Percentiles rank a stretch among this genome's conserved stretches.
phyloP scores from a whole-genome alignment of 2,888 invertebrate genomes.

The Gastracanthus pulcherrimus region DNA sequence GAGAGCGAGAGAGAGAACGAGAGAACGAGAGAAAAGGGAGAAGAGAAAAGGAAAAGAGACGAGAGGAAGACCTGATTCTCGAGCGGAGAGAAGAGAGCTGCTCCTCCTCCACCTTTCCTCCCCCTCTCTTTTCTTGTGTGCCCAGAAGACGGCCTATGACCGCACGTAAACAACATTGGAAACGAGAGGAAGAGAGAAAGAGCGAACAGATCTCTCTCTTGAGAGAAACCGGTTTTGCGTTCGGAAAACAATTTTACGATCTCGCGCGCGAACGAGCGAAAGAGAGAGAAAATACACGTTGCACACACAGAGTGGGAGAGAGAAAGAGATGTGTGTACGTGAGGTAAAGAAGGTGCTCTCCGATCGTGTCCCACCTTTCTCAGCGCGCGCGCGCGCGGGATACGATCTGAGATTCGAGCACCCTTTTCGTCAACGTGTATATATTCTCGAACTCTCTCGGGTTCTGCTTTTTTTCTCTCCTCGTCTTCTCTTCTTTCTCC shows the following conservation, averaged over 20 bases:
- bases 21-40: background rate
- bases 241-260: conserved; percentile 75
- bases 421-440: conserved; percentile 13
- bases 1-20: no score
- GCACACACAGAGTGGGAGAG: conserved; percentile 3
- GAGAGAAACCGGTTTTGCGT: conserved; percentile 70
- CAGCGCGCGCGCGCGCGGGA: background rate
- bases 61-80: conserved; percentile 23
- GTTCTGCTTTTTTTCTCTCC: background rate
- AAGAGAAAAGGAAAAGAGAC: background rate
- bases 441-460: background rate
- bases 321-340: background rate
- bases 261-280: conserved; percentile 56
- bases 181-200: conserved; percentile 71
- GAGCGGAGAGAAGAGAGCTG: background rate
- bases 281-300: conserved; percentile 7
- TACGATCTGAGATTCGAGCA: conserved; percentile 34
- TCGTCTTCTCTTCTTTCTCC: background rate
- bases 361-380: conserved; percentile 14
- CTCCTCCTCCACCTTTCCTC: conserved; percentile 5
- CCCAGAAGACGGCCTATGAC: no score
- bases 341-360: background rate
- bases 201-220: background rate
- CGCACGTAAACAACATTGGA: conserved; percentile 73
- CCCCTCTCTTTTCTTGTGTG: background rate